Evolutionary conservation across 2,797 vertebrate genomes (phyloP), one percentile per base, ranked within the genome.

Genomic region (Thamnophis elegans): DNA sequence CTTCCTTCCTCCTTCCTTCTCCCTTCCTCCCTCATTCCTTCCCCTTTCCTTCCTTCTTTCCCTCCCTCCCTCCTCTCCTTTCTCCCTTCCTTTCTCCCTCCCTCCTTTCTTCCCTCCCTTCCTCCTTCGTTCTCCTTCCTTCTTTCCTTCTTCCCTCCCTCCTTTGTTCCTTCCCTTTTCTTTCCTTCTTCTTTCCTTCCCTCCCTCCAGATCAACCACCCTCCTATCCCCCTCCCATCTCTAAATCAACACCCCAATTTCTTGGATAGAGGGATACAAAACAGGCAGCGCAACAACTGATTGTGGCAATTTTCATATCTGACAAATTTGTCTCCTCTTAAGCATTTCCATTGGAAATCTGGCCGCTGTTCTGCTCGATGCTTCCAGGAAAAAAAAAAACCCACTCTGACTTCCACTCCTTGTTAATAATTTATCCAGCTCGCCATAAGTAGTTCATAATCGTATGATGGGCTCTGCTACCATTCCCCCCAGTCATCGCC

Each of bases 41-140:
- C 18, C 6, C 5, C 1, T 56, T 58, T 1, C 5, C 1, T 22
- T 1, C 20, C 1, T 59, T 1, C 2, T 6, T 59, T 18, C 7
- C 22, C 0, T 58, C 56, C 22, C 25, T 22, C 7, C 59, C 1
- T 11, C 25, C 8, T 60, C 8, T 1, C 5, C 58, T 59, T 58
- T 20, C 22, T 0, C 60, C 2, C 8, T 59, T 26, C 6, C 58
- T 8, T 26, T 1, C 1, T 58, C 13, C 25, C 22, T 10, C 56
- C 16, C 2, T 22, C 20, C 25, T 1, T 9, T 2, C 22, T 25
- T n/a, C n/a, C n/a, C n/a, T n/a, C n/a, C n/a, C n/a, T n/a, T n/a
- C n/a, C n/a, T n/a, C n/a, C n/a, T n/a, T n/a, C n/a, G n/a, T n/a
- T n/a, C n/a, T n/a, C n/a, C n/a, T n/a, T n/a, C n/a, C n/a, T n/a